Evolutionary conservation across 64 coral and sea anemone species (phyloP).

Genomic region (Dendronephthya gigantea): DNA sequence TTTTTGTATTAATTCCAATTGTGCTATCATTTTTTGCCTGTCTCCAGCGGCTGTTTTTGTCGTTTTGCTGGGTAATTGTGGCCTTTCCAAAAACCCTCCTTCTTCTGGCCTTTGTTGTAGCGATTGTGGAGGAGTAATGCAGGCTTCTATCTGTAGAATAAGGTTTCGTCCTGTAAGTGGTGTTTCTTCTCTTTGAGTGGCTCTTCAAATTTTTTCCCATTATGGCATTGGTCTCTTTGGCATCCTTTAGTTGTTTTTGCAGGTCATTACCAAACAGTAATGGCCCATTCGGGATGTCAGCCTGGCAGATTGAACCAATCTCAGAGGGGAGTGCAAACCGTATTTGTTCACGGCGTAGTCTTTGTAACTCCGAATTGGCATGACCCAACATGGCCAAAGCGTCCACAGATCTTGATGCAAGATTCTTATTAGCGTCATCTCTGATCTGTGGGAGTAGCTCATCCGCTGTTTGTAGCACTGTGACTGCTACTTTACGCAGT

Average conservation of each 20-base stretch:
- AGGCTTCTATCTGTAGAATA: no score
- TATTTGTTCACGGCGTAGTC: no score
- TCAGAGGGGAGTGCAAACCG: no score
- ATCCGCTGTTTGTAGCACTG: no score
- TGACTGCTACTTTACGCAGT: no score
- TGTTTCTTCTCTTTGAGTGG: no score
- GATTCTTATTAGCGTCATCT: neutral
- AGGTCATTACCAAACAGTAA: slow-evolving; percentile 34
- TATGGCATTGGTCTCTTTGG: slow-evolving; percentile 33
- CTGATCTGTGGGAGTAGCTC: no score
- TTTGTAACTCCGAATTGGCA: neutral
- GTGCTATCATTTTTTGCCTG: slow-evolving; percentile 12
- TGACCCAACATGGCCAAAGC: slow-evolving; percentile 21
- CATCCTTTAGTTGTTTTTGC: slow-evolving; percentile 23
- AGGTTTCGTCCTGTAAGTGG: no score
- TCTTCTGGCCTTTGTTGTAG: neutral
- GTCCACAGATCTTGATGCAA: neutral
- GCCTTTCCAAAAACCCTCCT: slow-evolving; percentile 33
- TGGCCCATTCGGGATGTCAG: no score
- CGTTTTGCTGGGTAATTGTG: neutral
- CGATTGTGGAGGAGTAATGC: neutral
- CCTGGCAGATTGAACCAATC: no score
- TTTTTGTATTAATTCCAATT: neutral
- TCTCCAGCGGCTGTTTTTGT: slow-evolving; percentile 4
- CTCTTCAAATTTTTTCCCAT: neutral